Percentiles rank a stretch among this genome's conserved stretches.
Evolutionary conservation across 2,797 vertebrate genomes (phyloP).

Genomic region (Bradypus variegatus): DNA sequence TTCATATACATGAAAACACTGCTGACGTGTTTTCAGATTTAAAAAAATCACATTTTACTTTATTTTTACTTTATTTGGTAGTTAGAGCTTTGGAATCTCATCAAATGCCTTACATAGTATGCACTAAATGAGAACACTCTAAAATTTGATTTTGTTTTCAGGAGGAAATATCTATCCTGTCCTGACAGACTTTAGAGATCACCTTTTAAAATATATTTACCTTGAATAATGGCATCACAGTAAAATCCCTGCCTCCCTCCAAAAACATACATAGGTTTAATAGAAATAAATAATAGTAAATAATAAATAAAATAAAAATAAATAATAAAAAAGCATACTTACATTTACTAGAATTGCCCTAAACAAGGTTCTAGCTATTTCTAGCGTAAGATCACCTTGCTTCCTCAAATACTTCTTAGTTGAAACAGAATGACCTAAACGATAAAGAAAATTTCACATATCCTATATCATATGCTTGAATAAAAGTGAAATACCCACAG

Average conservation of each 20-base stretch:
- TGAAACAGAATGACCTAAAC: background rate
- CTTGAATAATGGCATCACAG: background rate
- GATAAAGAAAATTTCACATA: background rate
- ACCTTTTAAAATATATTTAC: background rate
- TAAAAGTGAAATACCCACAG: background rate
- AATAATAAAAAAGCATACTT: background rate
- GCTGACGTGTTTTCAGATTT: background rate
- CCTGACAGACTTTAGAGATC: background rate
- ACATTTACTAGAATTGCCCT: background rate
- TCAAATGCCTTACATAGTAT: background rate
- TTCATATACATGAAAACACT: no score
- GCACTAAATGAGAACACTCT: background rate
- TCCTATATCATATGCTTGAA: background rate
- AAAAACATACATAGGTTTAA: no score
- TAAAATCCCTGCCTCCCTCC: background rate
- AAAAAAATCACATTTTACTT: no score
- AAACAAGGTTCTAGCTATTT: background rate
- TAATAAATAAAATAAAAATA: no score
- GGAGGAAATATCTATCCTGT: rapidly evolving
- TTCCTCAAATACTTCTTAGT: background rate
- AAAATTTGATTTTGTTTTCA: background rate
- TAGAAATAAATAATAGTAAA: no score
- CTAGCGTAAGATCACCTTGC: background rate
- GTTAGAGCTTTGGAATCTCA: background rate
- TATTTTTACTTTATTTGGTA: background rate